Base-by-base conservation (phyloP, 2,888 invertebrate species). In the Thymelicus lineola region DNA sequence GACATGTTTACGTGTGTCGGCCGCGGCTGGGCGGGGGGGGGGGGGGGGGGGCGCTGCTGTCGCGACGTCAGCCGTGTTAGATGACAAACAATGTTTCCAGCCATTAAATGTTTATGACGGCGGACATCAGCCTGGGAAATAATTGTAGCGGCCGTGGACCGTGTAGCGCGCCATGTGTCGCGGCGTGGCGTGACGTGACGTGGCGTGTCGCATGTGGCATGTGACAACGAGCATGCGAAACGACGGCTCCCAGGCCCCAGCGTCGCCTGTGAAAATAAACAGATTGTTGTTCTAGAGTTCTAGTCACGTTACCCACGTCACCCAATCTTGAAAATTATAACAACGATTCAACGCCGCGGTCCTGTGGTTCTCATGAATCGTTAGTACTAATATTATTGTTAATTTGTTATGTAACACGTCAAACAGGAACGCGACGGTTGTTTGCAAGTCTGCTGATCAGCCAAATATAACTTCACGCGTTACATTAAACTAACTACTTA, bases 221-320 rank as follows among this genome's bases (percentile, higher is more conserved):
- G 38, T 38, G 38, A 12, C 42, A 12, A 12, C 17, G 9, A 58
- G 38, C 65, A 62, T 68, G 72, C 72, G 70, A 72, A 72, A 61
- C 46, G 67, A 20, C 55, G 71, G 72, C 62, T 68, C 66, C 73
- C 73, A 70, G 70, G 5, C 3, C 38, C 5, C 62, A 60, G 60
- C 71, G 65, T 45, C 59, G 45, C 28, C 42, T 71, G 71, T 62
- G 50, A 60, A 73, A 70, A 73, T 71, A 70, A 73, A 71, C 71
- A 71, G 66, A 20, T 53, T 53, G 20, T 53, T 12, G 2, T 53
- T n/a, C 53, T 17, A 50, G 50, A 28, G 7, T 48, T 15, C 53
- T 17, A 50, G 50, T 50, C 48, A n/a, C 15, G 53, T 10, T 20
- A 53, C n/a, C n/a, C n/a, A n/a, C 53, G 10, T 20, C 48, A 6